Percentiles rank a stretch among this genome's conserved stretches.
Conservation (phyloP, 53 echinoderm and acorn worm species). For the Temnopleurus reevesii region DNA sequence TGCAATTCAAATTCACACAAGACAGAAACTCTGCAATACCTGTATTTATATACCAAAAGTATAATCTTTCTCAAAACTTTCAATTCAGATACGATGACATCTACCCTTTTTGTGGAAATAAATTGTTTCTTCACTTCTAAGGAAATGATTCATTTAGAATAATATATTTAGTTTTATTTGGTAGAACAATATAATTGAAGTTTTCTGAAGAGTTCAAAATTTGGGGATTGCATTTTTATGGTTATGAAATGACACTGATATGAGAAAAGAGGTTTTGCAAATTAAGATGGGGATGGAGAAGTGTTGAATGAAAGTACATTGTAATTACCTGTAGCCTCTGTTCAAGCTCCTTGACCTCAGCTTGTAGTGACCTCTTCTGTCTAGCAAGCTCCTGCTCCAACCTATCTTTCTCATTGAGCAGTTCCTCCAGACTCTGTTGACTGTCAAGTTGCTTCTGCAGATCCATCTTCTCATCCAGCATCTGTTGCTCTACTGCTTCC, state of each 20-base stretch:
- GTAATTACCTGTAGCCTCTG: constrained; percentile 72
- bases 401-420: constrained; percentile 86
- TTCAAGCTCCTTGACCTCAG: constrained; percentile 91
- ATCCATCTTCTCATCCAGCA: constrained; percentile 79
- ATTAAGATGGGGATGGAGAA: background rate
- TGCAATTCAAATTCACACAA: too few species aligned
- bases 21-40: too few species aligned
- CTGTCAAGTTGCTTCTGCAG: constrained; percentile 77
- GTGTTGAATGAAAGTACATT: too few species aligned
- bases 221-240: too few species aligned
- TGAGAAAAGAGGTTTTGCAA: background rate
- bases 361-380: constrained; percentile 86
- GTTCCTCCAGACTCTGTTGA: constrained; percentile 81
- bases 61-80: too few species aligned
- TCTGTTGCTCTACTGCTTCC: constrained; percentile 78
- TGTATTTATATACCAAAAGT: too few species aligned
- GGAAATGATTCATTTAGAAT: too few species aligned
- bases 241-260: background rate
- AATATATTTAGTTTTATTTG: too few species aligned
- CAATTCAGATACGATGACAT: too few species aligned
- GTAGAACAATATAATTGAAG: too few species aligned
- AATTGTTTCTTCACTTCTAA: too few species aligned
- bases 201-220: background rate
- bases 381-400: constrained; percentile 95
- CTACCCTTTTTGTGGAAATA: too few species aligned